Conservation (phyloP, 2,888 invertebrate species). For the Onthophagus sagittarius region DNA sequence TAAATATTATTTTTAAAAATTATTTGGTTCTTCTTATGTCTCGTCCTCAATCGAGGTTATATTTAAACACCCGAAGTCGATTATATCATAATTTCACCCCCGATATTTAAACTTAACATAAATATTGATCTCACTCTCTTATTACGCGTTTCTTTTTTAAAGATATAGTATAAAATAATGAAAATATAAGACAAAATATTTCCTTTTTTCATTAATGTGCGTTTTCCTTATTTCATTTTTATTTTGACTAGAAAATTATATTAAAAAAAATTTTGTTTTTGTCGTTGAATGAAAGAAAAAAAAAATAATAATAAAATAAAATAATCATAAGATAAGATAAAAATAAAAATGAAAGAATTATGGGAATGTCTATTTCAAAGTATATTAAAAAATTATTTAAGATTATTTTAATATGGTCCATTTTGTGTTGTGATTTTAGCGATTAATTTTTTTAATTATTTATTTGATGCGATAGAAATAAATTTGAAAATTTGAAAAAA, state of each 20-base stretch:
- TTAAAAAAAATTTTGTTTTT: neutral
- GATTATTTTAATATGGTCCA: neutral
- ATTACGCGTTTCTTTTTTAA: too few relatives aligned
- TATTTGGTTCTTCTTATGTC: too few relatives aligned
- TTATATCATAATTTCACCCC: too few relatives aligned
- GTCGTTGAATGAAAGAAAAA: too few relatives aligned
- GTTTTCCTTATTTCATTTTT: neutral
- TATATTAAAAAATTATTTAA: neutral
- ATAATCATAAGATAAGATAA: neutral
- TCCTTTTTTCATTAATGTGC: neutral
- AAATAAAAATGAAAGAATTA: neutral
- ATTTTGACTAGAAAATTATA: neutral
- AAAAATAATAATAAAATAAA: too few relatives aligned
- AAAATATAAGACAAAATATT: too few relatives aligned
- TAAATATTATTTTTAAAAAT: too few relatives aligned
- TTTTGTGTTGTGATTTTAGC: neutral
- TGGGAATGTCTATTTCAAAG: neutral
- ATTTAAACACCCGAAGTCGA: too few relatives aligned
- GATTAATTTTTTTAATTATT: neutral
- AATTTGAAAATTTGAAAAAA: neutral
- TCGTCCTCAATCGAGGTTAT: too few relatives aligned
- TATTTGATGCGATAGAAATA: neutral
- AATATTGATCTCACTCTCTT: too few relatives aligned
- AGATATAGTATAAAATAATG: too few relatives aligned
- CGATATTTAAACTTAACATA: too few relatives aligned